Evolutionary conservation across 2,113 vertebrate species (phyloP).

Genomic region (Percina caprodes): DNA sequence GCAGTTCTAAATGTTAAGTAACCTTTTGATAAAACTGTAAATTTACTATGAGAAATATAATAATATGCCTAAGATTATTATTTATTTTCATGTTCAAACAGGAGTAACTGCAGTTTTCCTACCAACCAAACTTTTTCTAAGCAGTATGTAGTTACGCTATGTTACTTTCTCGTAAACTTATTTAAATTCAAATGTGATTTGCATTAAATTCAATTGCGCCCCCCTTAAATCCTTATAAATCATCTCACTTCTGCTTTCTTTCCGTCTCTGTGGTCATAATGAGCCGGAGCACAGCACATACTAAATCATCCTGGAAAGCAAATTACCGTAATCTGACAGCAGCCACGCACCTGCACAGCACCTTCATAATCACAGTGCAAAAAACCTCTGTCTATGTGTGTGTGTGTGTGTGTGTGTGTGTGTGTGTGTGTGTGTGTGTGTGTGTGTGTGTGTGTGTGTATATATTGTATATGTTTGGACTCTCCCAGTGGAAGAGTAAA

Average conservation of each 20-base stretch:
- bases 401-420: not conserved
- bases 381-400: not conserved
- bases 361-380: conserved; percentile 50
- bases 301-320: conserved; percentile 70
- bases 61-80: not conserved
- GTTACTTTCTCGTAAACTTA: conserved; percentile 32
- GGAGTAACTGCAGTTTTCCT: not conserved
- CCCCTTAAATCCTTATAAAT: conserved; percentile 59
- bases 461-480: not conserved
- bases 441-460: not conserved
- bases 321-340: conserved; percentile 73
- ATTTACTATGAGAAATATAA: not conserved
- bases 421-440: not conserved
- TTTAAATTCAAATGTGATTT: conserved; percentile 64
- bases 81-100: not conserved
- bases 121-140: conserved; percentile 5
- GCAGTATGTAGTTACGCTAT: not conserved
- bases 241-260: conserved; percentile 36
- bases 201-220: conserved; percentile 63
- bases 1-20: not conserved
- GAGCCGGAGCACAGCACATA: conserved; percentile 53
- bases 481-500: conserved; percentile 48
- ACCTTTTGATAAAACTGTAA: not conserved
- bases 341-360: conserved; percentile 56
- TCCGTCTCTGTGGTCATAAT: conserved; percentile 46